Evolutionary conservation across 2,797 vertebrate species (phyloP).

Genomic region (Enteromius viviparus): DNA sequence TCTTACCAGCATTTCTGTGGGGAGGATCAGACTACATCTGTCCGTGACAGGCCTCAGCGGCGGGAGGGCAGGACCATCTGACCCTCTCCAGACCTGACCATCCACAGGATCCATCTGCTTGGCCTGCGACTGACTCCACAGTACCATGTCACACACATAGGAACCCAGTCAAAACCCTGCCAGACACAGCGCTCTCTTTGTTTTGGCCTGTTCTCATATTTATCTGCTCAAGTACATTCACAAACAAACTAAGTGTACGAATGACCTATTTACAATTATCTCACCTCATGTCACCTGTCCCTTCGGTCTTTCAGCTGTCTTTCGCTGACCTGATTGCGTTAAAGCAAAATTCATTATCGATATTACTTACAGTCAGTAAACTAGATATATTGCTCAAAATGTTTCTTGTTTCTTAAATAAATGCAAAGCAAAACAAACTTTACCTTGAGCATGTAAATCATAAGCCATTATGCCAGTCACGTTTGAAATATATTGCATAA

Average conservation of each 20-base stretch:
- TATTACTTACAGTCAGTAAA: not conserved
- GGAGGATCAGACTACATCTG: slow-evolving; percentile 69
- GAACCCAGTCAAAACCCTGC: slow-evolving; percentile 39
- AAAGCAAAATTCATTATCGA: not conserved
- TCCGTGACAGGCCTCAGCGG: slow-evolving; percentile 63
- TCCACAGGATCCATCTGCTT: slow-evolving; percentile 71
- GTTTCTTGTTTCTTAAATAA: not conserved
- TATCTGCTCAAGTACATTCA: slow-evolving; percentile 27
- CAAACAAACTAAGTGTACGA: not conserved
- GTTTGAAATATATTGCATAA: too few relatives aligned
- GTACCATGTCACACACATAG: slow-evolving; percentile 40
- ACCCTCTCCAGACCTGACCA: slow-evolving; percentile 64
- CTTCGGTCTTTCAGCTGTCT: not conserved
- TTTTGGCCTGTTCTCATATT: slow-evolving; percentile 35
- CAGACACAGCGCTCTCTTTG: slow-evolving; percentile 47
- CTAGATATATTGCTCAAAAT: not conserved
- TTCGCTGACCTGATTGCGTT: not conserved
- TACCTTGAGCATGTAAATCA: not conserved
- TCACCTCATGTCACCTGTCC: slow-evolving; percentile 2
- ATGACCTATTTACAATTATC: not conserved
- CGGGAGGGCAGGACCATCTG: slow-evolving; percentile 66
- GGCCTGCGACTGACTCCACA: slow-evolving; percentile 60
- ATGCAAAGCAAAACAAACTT: not conserved
- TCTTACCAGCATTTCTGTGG: slow-evolving; percentile 49
- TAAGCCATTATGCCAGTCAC: not conserved